Conservation (phyloP, 2,113 vertebrate genomes). For the Podiceps cristatus region DNA sequence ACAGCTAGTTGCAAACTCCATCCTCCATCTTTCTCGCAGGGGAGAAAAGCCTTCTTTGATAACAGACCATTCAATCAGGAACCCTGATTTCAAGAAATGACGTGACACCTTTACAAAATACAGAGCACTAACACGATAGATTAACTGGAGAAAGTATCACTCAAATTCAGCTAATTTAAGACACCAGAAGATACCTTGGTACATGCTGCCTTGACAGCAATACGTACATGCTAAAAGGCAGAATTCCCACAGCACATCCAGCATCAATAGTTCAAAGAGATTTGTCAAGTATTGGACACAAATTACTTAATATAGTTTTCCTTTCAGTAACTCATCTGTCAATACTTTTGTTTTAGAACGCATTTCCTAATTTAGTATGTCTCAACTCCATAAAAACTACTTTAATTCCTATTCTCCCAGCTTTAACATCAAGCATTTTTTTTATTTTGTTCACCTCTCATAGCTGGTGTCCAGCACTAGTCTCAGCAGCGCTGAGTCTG, state of each 20-base stretch:
- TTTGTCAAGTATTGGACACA: not conserved
- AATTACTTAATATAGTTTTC: not conserved
- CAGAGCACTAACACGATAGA: fast-evolving
- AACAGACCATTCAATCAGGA: not conserved
- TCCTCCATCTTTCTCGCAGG: not conserved
- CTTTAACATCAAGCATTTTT: not conserved
- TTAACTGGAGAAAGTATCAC: not conserved
- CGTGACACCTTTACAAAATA: not conserved
- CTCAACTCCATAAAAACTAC: not conserved
- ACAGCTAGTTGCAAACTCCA: not conserved
- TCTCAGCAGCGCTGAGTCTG: not conserved
- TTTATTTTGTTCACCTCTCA: not conserved
- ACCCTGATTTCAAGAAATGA: not conserved
- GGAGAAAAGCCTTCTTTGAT: not conserved
- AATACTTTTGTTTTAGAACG: not conserved
- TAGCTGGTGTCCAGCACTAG: not conserved
- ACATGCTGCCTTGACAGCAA: not conserved
- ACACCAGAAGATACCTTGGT: not conserved
- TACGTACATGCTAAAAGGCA: not conserved
- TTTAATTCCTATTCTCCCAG: not conserved
- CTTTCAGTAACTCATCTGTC: not conserved
- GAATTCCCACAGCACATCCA: not conserved
- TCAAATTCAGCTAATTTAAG: not conserved
- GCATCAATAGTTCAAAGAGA: not conserved
- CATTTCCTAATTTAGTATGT: not conserved